phyloP scores from a whole-genome alignment of 2,888 invertebrate genomes.

The Torymus auratus region DNA sequence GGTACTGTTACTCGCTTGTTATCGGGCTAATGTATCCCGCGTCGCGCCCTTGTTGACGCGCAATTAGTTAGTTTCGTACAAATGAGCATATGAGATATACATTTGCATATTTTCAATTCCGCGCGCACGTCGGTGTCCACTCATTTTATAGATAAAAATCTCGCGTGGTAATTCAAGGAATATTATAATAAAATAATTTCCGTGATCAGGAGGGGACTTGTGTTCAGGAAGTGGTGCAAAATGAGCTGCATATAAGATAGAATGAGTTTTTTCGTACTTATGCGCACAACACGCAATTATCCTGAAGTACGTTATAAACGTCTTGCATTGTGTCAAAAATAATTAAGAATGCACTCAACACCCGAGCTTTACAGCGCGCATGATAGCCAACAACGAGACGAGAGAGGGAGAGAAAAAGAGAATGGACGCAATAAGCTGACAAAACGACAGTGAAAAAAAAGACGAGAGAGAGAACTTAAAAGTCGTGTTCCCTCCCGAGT shows the following conservation, averaged over 20 bases:
- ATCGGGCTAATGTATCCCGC: no score
- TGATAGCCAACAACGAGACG: neutral
- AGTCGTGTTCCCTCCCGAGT: conserved; percentile 46
- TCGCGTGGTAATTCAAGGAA: no score
- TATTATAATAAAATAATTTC: no score
- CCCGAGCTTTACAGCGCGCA: conserved; percentile 1
- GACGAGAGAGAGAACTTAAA: conserved; percentile 17
- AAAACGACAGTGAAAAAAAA: neutral
- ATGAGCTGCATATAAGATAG: conserved; percentile 3
- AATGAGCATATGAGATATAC: no score
- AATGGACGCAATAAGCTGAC: no score
- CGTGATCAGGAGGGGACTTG: neutral
- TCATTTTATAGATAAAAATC: no score
- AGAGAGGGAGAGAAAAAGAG: neutral
- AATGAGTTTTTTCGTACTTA: neutral
- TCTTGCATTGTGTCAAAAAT: conserved; percentile 8
- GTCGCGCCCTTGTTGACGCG: no score
- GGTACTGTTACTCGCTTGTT: no score
- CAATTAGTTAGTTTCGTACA: no score
- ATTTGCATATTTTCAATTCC: no score
- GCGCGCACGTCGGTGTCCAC: no score
- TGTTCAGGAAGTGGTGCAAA: neutral
- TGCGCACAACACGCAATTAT: neutral
- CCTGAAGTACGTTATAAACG: conserved; percentile 14
- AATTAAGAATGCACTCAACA: conserved; percentile 24